These are phyloP conservation scores for Datnioides undecimradiatus DNA, from an alignment of 2,113 vertebrate species.

Conservation along the genomic window DNA sequence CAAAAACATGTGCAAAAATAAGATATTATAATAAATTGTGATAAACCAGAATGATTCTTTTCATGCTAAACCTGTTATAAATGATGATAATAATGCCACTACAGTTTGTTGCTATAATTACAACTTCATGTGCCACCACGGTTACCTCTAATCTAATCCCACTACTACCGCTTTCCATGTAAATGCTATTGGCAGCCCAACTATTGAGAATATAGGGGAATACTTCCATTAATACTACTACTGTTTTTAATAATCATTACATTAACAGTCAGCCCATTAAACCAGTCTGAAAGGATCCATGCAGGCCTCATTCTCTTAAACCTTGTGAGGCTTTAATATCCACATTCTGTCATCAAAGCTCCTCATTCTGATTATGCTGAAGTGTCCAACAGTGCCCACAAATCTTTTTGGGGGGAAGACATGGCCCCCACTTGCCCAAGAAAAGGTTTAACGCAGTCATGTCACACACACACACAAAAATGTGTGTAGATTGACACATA, in stretches of 20 bases:
- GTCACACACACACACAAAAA: background rate
- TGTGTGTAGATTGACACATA: too few relatives aligned
- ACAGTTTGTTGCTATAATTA: too few relatives aligned
- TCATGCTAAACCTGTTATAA: background rate
- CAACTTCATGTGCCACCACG: background rate
- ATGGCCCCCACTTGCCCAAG: too few relatives aligned
- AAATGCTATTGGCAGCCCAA: too few relatives aligned
- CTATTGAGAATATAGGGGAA: background rate
- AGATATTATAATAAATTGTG: background rate
- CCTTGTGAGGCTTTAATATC: background rate
- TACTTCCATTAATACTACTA: background rate
- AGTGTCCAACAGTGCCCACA: background rate
- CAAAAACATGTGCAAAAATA: too few relatives aligned
- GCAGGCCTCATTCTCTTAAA: background rate
- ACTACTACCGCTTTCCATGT: background rate
- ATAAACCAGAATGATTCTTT: background rate
- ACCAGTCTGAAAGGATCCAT: background rate
- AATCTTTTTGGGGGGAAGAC: too few relatives aligned
- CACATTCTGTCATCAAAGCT: background rate
- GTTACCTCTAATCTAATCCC: background rate
- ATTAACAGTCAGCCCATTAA: background rate
- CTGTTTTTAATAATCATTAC: background rate
- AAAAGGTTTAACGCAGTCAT: too few relatives aligned
- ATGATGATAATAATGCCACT: background rate
- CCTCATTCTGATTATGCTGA: background rate